Evolutionary conservation across 2,797 vertebrate species (phyloP), one percentile per base, ranked within the genome.

Genomic region (Buceros bicornis): DNA sequence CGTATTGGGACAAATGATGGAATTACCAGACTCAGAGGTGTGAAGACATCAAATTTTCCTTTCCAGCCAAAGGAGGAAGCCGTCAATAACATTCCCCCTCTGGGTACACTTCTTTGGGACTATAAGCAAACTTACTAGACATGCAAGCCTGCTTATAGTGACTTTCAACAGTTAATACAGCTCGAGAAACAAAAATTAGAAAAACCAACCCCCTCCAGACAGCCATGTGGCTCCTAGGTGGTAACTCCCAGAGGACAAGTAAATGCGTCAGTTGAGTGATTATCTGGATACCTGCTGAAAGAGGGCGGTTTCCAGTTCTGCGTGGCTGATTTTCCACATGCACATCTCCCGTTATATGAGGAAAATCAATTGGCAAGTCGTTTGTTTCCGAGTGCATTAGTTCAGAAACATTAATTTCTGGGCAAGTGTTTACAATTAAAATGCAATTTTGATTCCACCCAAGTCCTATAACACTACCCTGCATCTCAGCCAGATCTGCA

Each of bases 361-460:
- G 69, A 24, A 54, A 88, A 90, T 95, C 88, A 87, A 93, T 96
- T 96, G 95, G 54, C 15, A 54, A 94, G 78, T 54, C 57, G 89
- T 97, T 96, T 94, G 24, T 90, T 97, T 90, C 90, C 19, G 16
- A 95, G 72, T 12, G 31, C 88, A 33, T 57, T 90, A 76, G 94
- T 97, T 97, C 95, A 87, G 97, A 97, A 93, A 97, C 94, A 96
- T 97, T 97, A 97, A 97, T 96, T 97, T 96, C 94, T 96, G 90
- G 93, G 95, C 96, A 96, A 97, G 96, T 89, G 95, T 93, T 97
- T 96, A 95, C 82, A 95, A 97, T 97, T 96, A 94, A 92, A 94
- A 95, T 24, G 76, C 29, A 65, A 80, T 97, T 97, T 95, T 93
- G 89, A 72, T 96, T 96, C 93, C 92, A 67, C 82, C 91, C 28